These are phyloP conservation scores for Scophthalmus maximus DNA, from an alignment of 2,113 vertebrate genomes.

Conservation along the genomic window DNA sequence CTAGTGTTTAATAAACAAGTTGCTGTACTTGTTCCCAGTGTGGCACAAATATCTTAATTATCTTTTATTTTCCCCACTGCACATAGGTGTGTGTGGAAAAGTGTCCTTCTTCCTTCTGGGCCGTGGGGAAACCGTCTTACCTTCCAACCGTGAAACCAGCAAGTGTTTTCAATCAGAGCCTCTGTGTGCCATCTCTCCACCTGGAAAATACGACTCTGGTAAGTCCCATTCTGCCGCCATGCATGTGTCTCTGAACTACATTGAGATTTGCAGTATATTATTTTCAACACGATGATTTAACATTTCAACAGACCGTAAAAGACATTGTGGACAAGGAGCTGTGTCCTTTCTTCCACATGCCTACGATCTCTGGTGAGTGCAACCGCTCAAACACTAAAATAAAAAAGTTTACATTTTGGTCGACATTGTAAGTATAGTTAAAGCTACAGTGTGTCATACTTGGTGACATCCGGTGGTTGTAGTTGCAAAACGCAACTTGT, in stretches of 20 bases:
- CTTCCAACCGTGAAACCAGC: rapidly evolving
- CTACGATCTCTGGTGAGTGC: slow-evolving; percentile 81
- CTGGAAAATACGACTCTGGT: slow-evolving; percentile 58
- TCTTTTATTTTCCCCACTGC: not conserved
- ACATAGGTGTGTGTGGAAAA: slow-evolving; percentile 85
- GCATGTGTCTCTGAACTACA: no score
- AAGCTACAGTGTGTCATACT: no score
- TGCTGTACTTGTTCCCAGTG: not conserved
- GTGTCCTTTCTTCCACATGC: slow-evolving; percentile 83
- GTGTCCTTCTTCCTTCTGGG: slow-evolving; percentile 74
- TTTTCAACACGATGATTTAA: not conserved
- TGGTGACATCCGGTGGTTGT: no score
- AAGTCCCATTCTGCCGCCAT: not conserved
- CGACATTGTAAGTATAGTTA: no score
- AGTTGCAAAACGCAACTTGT: no score
- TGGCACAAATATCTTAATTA: not conserved
- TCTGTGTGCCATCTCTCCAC: slow-evolving; percentile 82
- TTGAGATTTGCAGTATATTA: no score
- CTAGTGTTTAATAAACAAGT: not conserved
- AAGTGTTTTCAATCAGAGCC: slow-evolving; percentile 40
- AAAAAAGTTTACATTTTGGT: no score
- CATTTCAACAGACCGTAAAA: slow-evolving; percentile 64
- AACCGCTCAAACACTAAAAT: no score
- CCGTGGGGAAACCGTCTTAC: rapidly evolving
- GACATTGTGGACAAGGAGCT: slow-evolving; percentile 77